Conservation (phyloP, 2,888 invertebrate species). For the Agriopis marginaria region DNA sequence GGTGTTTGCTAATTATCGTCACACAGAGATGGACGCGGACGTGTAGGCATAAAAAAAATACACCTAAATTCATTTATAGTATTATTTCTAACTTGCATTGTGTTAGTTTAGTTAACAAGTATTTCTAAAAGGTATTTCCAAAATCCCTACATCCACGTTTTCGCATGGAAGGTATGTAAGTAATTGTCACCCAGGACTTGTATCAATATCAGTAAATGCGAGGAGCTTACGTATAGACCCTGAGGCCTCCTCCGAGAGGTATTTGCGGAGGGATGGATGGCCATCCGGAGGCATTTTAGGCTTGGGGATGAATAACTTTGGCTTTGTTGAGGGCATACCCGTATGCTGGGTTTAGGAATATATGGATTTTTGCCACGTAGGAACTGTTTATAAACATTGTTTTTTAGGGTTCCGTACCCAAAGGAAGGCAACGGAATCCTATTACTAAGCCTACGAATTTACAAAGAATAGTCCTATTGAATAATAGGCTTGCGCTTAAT, state of each 20-base stretch:
- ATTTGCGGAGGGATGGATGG: constrained; percentile 32
- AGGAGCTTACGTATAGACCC: constrained; percentile 54
- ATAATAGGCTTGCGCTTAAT: no score
- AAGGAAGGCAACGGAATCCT: no score
- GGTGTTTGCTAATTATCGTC: no score
- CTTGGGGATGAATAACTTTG: constrained; percentile 25
- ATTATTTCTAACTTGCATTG: background rate
- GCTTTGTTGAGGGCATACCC: constrained; percentile 23
- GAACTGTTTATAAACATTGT: no score
- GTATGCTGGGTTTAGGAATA: constrained; percentile 12
- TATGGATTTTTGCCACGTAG: constrained; percentile 1
- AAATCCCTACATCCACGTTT: constrained; percentile 9
- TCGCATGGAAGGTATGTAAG: constrained; percentile 40
- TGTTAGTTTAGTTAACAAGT: background rate
- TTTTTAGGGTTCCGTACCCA: no score
- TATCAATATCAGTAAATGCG: constrained; percentile 76
- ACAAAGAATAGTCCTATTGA: no score
- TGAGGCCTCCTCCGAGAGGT: constrained; percentile 24
- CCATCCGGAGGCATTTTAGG: constrained; percentile 37
- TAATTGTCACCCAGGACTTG: constrained; percentile 71
- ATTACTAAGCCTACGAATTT: no score
- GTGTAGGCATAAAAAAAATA: no score
- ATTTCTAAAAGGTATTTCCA: constrained; percentile 2
- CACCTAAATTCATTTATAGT: background rate
- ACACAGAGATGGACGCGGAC: no score